These are phyloP conservation scores for Rhingia campestris DNA, from an alignment of 2,888 invertebrate species.

Conservation along the genomic window DNA sequence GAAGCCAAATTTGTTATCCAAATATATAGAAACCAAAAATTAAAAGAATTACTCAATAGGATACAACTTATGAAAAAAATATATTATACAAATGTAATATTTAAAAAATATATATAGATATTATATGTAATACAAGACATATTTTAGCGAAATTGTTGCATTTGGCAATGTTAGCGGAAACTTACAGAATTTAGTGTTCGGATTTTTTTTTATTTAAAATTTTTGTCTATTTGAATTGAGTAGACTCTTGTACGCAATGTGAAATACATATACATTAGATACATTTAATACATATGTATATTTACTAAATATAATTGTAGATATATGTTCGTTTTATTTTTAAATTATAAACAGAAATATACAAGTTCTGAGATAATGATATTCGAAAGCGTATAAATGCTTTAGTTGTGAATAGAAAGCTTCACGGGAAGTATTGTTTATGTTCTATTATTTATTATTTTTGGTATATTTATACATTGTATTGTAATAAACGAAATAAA, in stretches of 20 bases:
- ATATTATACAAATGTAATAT: not conserved
- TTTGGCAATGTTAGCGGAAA: slow-evolving; percentile 26
- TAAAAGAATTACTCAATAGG: slow-evolving; percentile 1
- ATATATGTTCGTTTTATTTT: slow-evolving; percentile 20
- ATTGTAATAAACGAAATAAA: slow-evolving; percentile 63
- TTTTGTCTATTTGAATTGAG: slow-evolving; percentile 9
- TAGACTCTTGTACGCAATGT: slow-evolving; percentile 36
- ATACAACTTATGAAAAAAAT: slow-evolving; percentile 1
- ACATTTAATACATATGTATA: slow-evolving; percentile 36
- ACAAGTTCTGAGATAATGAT: slow-evolving; percentile 12
- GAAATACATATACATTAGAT: slow-evolving; percentile 17
- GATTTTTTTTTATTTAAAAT: slow-evolving; percentile 24
- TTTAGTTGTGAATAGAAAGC: slow-evolving; percentile 37
- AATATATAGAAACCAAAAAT: slow-evolving; percentile 15
- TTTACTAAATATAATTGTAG: slow-evolving; percentile 34
- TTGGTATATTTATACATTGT: slow-evolving; percentile 67
- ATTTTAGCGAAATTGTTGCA: slow-evolving; percentile 42
- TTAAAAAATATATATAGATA: slow-evolving; percentile 24
- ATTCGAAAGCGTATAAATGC: slow-evolving; percentile 21
- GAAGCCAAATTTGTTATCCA: slow-evolving; percentile 68
- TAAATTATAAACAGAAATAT: slow-evolving; percentile 46
- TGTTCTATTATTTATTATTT: slow-evolving; percentile 38
- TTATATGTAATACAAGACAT: slow-evolving; percentile 9
- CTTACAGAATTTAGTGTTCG: not conserved
- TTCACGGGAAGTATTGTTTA: slow-evolving; percentile 37